phyloP scores from a whole-genome alignment of 2,113 vertebrate genomes.

The Forbesichthys papilliferus region DNA sequence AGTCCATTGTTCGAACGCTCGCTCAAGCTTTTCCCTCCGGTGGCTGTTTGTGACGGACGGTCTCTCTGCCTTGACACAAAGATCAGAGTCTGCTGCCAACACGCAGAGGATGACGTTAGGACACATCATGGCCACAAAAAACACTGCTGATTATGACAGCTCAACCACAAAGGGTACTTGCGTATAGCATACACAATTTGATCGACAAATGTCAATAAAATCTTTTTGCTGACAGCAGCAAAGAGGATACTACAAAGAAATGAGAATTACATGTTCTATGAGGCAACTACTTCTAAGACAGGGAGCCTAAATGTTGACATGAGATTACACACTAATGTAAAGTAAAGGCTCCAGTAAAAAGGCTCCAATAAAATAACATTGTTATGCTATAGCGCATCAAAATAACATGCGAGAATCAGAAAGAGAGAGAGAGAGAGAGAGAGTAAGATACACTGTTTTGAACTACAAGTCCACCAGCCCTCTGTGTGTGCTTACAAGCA shows the following conservation, averaged over 20 bases:
- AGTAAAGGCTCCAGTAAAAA: not conserved
- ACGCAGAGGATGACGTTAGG: constrained; percentile 52
- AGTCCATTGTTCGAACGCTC: constrained; percentile 47
- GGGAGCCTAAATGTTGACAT: not conserved
- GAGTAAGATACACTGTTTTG: too few relatives aligned
- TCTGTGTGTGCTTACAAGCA: not conserved
- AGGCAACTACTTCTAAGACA: not conserved
- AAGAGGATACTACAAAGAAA: constrained; percentile 4
- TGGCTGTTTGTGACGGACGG: constrained; percentile 21
- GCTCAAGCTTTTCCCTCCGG: constrained; percentile 30
- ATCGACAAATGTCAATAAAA: constrained; percentile 25
- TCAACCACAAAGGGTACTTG: not conserved
- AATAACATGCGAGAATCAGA: not conserved
- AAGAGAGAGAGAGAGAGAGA: too few relatives aligned
- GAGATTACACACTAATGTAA: too few relatives aligned
- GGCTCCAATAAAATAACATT: not conserved
- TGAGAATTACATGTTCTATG: not conserved
- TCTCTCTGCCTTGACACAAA: constrained; percentile 56
- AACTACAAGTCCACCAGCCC: not conserved
- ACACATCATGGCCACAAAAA: constrained; percentile 25
- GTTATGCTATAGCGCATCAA: not conserved
- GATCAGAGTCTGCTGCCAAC: constrained; percentile 78
- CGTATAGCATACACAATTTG: constrained; percentile 11
- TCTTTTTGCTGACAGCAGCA: constrained; percentile 10
- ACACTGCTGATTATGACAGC: not conserved